phyloP scores from a whole-genome alignment of 2,113 vertebrate species.

The Tonatia bakeri region DNA sequence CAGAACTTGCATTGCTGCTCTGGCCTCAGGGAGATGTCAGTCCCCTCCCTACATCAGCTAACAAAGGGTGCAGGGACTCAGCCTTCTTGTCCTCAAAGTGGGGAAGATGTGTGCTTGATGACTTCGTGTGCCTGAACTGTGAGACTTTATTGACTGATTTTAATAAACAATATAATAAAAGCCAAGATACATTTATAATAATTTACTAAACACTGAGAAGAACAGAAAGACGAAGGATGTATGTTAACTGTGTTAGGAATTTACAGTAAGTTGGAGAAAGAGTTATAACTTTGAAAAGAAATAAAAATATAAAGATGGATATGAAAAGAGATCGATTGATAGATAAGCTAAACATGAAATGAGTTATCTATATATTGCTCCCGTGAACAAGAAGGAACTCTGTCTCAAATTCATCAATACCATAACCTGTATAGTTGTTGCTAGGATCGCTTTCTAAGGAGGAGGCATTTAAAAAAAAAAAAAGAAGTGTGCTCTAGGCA shows the following conservation, averaged over 20 bases:
- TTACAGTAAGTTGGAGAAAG: not conserved
- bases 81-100: not conserved
- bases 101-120: not conserved
- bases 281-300: not conserved
- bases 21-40: not conserved
- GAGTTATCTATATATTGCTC: not conserved
- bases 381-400: not conserved
- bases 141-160: not conserved
- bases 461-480: not conserved
- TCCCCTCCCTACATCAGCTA: not conserved
- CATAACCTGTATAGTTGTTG: not conserved
- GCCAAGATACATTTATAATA: not conserved
- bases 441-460: not conserved
- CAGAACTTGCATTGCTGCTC: not conserved
- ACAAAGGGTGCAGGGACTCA: accelerated
- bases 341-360: not conserved
- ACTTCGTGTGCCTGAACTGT: not conserved
- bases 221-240: not conserved
- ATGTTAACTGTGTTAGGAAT: not conserved
- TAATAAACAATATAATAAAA: not conserved
- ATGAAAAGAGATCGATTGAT: not conserved
- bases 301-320: not conserved
- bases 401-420: not conserved
- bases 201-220: not conserved
- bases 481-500: constrained; percentile 3